These are phyloP conservation scores for Phycodurus eques DNA, from an alignment of 2,113 vertebrate genomes.

Conservation along the genomic window DNA sequence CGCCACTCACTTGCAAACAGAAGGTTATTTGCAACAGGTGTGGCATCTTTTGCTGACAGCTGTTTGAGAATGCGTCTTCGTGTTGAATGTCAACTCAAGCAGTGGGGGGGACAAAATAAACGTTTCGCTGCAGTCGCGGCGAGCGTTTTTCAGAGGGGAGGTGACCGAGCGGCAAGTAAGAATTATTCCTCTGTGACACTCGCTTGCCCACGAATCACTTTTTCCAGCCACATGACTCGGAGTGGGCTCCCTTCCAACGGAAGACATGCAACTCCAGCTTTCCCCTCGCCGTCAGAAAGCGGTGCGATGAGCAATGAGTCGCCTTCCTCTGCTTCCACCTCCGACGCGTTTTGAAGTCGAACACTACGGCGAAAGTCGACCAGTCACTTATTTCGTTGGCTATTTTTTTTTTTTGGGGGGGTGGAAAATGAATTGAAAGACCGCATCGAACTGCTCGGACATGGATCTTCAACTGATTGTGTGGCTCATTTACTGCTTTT, in stretches of 20 bases:
- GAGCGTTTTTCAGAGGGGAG: constrained; percentile 31
- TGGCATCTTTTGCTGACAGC: no score
- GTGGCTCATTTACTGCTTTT: constrained; percentile 53
- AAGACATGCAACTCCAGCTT: constrained; percentile 7
- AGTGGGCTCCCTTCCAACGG: constrained; percentile 24
- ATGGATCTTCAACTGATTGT: constrained; percentile 68
- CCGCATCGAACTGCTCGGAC: not conserved
- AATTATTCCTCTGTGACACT: constrained; percentile 52
- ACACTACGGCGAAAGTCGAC: not conserved
- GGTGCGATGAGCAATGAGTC: not conserved
- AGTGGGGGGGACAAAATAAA: no score
- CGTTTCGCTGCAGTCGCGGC: not conserved
- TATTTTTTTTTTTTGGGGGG: no score
- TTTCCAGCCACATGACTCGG: constrained; percentile 57
- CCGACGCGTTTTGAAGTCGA: no score
- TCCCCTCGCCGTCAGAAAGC: not conserved
- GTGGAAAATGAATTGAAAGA: not conserved
- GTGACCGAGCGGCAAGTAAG: constrained; percentile 34
- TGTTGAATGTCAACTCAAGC: no score
- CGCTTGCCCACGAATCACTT: constrained; percentile 61
- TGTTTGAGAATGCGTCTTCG: no score
- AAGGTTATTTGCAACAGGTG: no score
- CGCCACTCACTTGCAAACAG: no score
- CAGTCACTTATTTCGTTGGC: not conserved
- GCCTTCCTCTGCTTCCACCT: not conserved